phyloP scores from a whole-genome alignment of 2,113 vertebrate species.

The Ranitomeya imitator region DNA sequence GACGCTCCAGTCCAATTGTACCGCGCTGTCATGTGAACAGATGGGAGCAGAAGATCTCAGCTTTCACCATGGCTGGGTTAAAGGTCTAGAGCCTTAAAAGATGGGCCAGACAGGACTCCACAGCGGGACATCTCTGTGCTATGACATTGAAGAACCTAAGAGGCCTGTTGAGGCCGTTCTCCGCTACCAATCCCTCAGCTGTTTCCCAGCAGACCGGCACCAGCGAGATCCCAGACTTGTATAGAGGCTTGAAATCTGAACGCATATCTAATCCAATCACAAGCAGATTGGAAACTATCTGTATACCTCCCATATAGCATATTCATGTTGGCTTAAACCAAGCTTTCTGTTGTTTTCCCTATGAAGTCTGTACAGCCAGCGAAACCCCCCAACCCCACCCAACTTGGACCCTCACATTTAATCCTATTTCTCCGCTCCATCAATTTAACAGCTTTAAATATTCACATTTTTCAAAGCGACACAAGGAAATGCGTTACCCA shows the following conservation, averaged over 20 bases:
- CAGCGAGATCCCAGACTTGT: constrained; percentile 66
- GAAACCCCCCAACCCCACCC: constrained; percentile 60
- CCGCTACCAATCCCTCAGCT: constrained; percentile 66
- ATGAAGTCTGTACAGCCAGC: constrained; percentile 68
- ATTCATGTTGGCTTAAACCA: constrained; percentile 69
- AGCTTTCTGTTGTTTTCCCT: constrained; percentile 66
- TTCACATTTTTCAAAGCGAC: constrained; percentile 71
- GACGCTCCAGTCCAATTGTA: constrained; percentile 63
- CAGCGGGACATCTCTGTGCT: constrained; percentile 63
- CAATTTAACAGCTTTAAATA: constrained; percentile 84
- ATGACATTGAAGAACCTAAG: constrained; percentile 65
- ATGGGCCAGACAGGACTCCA: constrained; percentile 61
- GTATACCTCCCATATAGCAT: constrained; percentile 76
- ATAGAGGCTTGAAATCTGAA: constrained; percentile 73
- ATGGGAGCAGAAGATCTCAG: constrained; percentile 68
- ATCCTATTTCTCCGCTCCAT: constrained; percentile 78
- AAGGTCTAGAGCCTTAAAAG: constrained; percentile 60
- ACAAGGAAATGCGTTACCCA: constrained; percentile 62
- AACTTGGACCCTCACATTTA: constrained; percentile 71
- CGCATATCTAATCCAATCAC: constrained; percentile 84
- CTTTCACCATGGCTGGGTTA: constrained; percentile 65
- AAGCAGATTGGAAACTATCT: constrained; percentile 73
- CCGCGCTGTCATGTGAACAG: constrained; percentile 67
- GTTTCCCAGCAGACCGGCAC: constrained; percentile 69
- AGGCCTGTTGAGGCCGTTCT: constrained; percentile 63